phyloP scores from a whole-genome alignment of 2,888 invertebrate genomes.

The Luperina testacea region DNA sequence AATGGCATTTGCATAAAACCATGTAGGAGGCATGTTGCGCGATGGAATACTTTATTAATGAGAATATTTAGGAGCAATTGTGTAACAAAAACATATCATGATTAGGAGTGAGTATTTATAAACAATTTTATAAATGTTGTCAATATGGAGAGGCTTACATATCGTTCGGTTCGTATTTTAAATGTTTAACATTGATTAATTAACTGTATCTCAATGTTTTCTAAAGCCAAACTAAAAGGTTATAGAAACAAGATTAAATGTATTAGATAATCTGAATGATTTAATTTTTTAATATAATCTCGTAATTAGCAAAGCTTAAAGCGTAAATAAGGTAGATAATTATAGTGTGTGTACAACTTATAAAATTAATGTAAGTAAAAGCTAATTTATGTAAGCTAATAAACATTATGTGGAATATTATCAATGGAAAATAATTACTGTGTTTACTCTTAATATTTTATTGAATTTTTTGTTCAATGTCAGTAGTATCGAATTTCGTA shows the following conservation, averaged over 20 bases:
- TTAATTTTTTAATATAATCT: constrained; percentile 55
- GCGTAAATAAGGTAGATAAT: constrained; percentile 64
- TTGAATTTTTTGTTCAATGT: constrained; percentile 10
- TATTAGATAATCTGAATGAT: constrained; percentile 48
- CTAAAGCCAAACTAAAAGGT: constrained; percentile 32
- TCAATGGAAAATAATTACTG: constrained; percentile 28
- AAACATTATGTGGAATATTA: constrained; percentile 32
- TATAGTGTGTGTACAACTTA: constrained; percentile 58
- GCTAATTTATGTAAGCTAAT: constrained; percentile 49
- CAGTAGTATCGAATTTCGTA: not conserved
- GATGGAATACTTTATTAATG: constrained; percentile 55
- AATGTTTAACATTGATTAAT: constrained; percentile 51
- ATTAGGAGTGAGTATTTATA: constrained; percentile 83
- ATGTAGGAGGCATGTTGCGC: constrained; percentile 51
- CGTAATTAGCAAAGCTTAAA: constrained; percentile 68
- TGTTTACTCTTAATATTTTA: constrained; percentile 13
- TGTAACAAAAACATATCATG: constrained; percentile 89
- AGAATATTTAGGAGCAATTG: constrained; percentile 71
- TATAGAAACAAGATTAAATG: constrained; percentile 31
- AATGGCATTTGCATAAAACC: constrained; percentile 31
- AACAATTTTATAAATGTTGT: constrained; percentile 83
- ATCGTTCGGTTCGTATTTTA: constrained; percentile 53
- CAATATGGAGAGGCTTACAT: constrained; percentile 50
- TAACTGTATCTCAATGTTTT: constrained; percentile 49
- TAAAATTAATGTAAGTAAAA: constrained; percentile 36